Evolutionary conservation across 2,797 vertebrate genomes (phyloP).

Genomic region (Orientallactaga sibirica): DNA sequence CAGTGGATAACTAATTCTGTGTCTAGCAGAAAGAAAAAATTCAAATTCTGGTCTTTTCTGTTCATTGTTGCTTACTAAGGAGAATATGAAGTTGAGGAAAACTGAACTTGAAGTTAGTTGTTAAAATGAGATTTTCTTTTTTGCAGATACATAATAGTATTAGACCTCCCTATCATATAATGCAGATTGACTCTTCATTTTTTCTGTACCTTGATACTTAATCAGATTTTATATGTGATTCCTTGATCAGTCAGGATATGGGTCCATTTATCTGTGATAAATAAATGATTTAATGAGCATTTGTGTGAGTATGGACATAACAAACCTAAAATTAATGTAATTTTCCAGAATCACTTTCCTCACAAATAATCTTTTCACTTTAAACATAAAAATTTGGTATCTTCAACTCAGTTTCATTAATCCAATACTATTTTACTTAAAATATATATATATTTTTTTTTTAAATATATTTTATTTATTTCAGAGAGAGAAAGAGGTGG

Average conservation of each 20-base stretch:
- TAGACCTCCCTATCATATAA: constrained; percentile 2
- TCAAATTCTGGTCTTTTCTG: constrained; percentile 21
- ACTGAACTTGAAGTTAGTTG: constrained; percentile 50
- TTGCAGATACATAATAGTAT: background rate
- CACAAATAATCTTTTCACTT: background rate
- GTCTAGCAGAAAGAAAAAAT: constrained; percentile 27
- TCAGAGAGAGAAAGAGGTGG: too few relatives aligned
- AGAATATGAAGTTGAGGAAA: background rate
- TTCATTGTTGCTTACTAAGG: constrained; percentile 47
- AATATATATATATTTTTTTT: too few relatives aligned
- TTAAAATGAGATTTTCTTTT: constrained; percentile 62
- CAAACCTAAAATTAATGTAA: constrained; percentile 17
- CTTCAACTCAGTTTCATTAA: constrained; percentile 54
- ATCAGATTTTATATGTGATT: constrained; percentile 38
- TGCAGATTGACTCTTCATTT: constrained; percentile 21
- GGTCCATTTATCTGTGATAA: constrained; percentile 44
- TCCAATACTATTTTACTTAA: constrained; percentile 1
- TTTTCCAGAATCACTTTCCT: constrained; percentile 25
- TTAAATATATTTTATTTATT: too few relatives aligned
- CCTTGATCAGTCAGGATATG: constrained; percentile 43
- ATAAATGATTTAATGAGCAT: constrained; percentile 37
- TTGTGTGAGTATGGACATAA: constrained; percentile 10
- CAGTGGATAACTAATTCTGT: constrained; percentile 29
- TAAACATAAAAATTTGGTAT: constrained; percentile 33
- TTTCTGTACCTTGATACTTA: constrained; percentile 45